Evolutionary conservation across 2,888 invertebrate genomes (phyloP).

Genomic region (Fragum sueziense): DNA sequence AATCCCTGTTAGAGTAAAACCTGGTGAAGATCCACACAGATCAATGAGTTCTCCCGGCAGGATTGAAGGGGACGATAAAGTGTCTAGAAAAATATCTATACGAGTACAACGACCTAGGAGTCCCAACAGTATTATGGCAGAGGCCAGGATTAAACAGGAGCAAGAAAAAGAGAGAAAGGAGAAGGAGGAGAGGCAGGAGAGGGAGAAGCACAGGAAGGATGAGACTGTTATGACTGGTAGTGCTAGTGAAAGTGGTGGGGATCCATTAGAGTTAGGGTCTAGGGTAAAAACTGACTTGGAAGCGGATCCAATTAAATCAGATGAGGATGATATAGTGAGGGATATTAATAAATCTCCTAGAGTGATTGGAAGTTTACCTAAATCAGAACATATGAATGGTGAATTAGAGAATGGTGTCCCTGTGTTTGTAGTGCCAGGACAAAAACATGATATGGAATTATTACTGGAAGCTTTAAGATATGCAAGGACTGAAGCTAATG

Average conservation of each 20-base stretch:
- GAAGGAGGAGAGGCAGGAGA: conserved; percentile 39
- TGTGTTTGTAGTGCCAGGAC: conserved; percentile 68
- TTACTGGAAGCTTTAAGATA: conserved; percentile 68
- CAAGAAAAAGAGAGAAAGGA: conserved; percentile 59
- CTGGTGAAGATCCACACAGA: conserved; percentile 45
- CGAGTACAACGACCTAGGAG: conserved; percentile 61
- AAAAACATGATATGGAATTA: conserved; percentile 67
- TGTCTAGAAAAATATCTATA: conserved; percentile 51
- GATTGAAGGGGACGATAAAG: conserved; percentile 28
- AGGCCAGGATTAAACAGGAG: conserved; percentile 58
- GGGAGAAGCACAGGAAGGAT: conserved; percentile 36
- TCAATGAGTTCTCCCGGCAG: conserved; percentile 49
- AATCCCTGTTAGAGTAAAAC: conserved; percentile 59
- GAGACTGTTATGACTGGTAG: conserved; percentile 59
- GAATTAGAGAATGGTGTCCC: conserved; percentile 54
- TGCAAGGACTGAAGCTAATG: conserved; percentile 69
- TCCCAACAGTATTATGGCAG: conserved; percentile 65
- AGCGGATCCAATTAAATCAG: conserved; percentile 57
- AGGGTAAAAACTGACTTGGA: conserved; percentile 40
- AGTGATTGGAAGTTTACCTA: conserved; percentile 16
- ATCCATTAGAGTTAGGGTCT: conserved; percentile 29
- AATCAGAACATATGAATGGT: conserved; percentile 43
- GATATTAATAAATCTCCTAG: conserved; percentile 20
- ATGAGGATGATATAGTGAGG: conserved; percentile 56
- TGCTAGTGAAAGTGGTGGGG: conserved; percentile 60